Conservation (phyloP, 2,888 invertebrate genomes). For the Caenorhabditis sinica region DNA sequence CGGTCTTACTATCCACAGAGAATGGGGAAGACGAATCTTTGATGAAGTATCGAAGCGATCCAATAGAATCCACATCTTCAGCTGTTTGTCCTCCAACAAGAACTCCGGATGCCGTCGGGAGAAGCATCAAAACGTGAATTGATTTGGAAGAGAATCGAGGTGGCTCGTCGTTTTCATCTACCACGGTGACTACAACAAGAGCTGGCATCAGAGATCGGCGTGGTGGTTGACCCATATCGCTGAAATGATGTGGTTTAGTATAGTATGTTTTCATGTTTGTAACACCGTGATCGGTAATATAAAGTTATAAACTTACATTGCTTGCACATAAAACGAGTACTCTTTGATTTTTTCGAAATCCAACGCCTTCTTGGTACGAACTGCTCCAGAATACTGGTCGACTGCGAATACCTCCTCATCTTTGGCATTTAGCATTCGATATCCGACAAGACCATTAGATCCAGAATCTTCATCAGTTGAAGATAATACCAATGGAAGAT, state of each 20-base stretch:
- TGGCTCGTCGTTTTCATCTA: slow-evolving; percentile 85
- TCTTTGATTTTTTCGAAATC: slow-evolving; percentile 89
- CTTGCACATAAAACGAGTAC: slow-evolving; percentile 73
- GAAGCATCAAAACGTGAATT: slow-evolving; percentile 78
- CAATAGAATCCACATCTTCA: slow-evolving; percentile 83
- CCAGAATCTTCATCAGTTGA: slow-evolving; percentile 92
- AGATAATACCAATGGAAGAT: slow-evolving; percentile 90
- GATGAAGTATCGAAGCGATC: slow-evolving; percentile 68
- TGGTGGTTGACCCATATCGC: slow-evolving; percentile 88
- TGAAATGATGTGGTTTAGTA: slow-evolving; percentile 37
- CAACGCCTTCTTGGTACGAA: slow-evolving; percentile 89
- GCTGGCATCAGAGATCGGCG: slow-evolving; percentile 90
- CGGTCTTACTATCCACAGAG: slow-evolving; percentile 90
- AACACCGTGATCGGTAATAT: too few relatives aligned
- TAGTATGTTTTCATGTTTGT: not conserved
- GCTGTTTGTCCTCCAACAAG: slow-evolving; percentile 85
- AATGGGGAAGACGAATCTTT: slow-evolving; percentile 85
- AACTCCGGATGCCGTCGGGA: slow-evolving; percentile 88
- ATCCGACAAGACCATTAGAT: slow-evolving; percentile 89
- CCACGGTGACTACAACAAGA: slow-evolving; percentile 88
- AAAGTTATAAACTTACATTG: slow-evolving; percentile 54
- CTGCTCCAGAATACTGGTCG: slow-evolving; percentile 91
- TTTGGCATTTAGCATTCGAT: slow-evolving; percentile 89
- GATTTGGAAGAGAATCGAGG: slow-evolving; percentile 83
- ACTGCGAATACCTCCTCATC: slow-evolving; percentile 89